Base-by-base conservation (phyloP, 2,888 invertebrate species). In the Drosophila subsilvestris region DNA sequence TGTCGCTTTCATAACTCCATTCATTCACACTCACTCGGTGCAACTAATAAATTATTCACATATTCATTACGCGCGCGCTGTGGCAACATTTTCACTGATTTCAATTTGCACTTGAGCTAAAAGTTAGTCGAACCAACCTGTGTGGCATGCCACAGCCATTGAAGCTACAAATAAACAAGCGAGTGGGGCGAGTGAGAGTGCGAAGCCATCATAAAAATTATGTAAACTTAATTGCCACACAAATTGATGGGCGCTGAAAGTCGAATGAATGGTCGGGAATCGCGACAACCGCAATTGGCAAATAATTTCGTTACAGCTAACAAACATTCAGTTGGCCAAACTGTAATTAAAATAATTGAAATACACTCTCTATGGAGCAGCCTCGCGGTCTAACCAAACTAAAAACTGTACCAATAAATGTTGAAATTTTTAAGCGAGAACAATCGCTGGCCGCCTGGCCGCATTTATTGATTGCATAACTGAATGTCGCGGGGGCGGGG, bases 291-390 rank as follows among this genome's bases (percentile, higher is more conserved):
- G 75, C 88, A 85, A 87, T 86, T 88, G 72, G 76, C 72, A 88
- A 85, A 85, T 87, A 86, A 87, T 86, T 88, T 60, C 66, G 59
- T 78, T 69, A 62, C 56, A 9, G 55, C 53, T 43, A 22, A 32
- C 70, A 44, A 62, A 56, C 63, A 65, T 58, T 17, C n/a, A 49
- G 54, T 57, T 74, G 72, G 68, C 56, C 77, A 8, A 77, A 56
- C 55, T 83, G 80, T 88, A 85, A 85, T 88, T 88, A 88, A 88
- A 86, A 86, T 88, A 85, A 88, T 83, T 76, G 72, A 78, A 80
- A 81, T 79, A 78, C 66, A 67, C 67, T 50, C 66, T 63, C 44
- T 10, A 69, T 43, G 49, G 51, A 86, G 79, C 71, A 55, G 72
- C 72, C 27, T 62, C 68, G 84, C 54, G 82, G 82, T 83, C 68